Evolutionary conservation across 2,113 vertebrate species (phyloP).

Genomic region (Oncorhynchus tshawytscha): DNA sequence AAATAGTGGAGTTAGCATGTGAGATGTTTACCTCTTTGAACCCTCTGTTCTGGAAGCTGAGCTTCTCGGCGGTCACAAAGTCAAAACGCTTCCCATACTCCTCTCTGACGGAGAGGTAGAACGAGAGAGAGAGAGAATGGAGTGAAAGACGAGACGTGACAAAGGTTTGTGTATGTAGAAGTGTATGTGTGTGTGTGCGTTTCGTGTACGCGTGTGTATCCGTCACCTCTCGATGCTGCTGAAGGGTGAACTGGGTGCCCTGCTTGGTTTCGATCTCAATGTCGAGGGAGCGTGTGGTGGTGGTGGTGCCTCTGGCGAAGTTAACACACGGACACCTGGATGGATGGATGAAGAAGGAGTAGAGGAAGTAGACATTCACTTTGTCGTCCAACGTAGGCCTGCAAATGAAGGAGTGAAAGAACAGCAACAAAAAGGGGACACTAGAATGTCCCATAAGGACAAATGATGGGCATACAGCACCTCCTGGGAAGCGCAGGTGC

Average conservation of each 20-base stretch:
- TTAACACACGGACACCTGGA: conserved; percentile 79
- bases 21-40: conserved; percentile 87
- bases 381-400: too few species aligned
- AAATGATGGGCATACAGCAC: conserved; percentile 51
- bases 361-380: too few species aligned
- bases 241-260: conserved; percentile 92
- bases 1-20: too few species aligned
- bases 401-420: conserved; percentile 27
- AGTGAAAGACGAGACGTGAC: neutral
- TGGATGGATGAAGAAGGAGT: too few species aligned
- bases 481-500: conserved; percentile 95
- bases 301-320: conserved; percentile 94
- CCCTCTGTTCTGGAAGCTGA: conserved; percentile 98
- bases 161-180: too few species aligned
- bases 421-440: too few species aligned
- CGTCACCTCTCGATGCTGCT: conserved; percentile 96
- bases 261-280: conserved; percentile 98
- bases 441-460: too few species aligned
- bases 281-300: conserved; percentile 95
- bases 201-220: too few species aligned
- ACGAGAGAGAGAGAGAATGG: neutral
- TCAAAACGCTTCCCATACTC: conserved; percentile 98
- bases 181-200: too few species aligned
- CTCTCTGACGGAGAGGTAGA: conserved; percentile 72
- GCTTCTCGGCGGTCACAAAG: conserved; percentile 96